Evolutionary conservation across 2,888 invertebrate genomes (phyloP).

Genomic region (Cecidostiba fungosa): DNA sequence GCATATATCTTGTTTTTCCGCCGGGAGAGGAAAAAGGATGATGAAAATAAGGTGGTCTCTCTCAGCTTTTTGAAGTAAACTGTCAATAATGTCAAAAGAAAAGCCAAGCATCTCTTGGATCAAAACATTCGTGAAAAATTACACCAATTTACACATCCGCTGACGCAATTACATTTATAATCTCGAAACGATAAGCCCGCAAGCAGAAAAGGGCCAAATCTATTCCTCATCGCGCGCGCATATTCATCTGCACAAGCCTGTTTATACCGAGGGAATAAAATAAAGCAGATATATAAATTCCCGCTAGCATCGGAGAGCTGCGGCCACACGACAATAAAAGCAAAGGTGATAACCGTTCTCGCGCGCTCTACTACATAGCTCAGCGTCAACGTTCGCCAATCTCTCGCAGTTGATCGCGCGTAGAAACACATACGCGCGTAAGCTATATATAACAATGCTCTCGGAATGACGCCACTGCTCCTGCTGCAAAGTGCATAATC

Average conservation of each 20-base stretch:
- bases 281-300: not conserved
- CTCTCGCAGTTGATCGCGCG: constrained; percentile 30
- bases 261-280: not conserved
- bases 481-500: constrained; percentile 40
- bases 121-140: not conserved
- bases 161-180: not conserved
- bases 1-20: not conserved
- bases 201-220: not conserved
- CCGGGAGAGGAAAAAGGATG: too few relatives aligned
- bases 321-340: not conserved
- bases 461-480: constrained; percentile 26
- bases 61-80: not conserved
- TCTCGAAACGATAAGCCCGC: not conserved
- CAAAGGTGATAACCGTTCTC: not conserved
- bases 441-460: not conserved
- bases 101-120: too few relatives aligned
- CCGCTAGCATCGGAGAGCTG: too few relatives aligned
- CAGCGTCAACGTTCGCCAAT: constrained; percentile 45
- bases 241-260: not conserved
- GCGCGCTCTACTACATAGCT: not conserved
- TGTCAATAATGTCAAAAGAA: too few relatives aligned
- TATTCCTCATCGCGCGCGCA: not conserved
- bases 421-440: not conserved
- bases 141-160: too few relatives aligned
- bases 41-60: too few relatives aligned